These are phyloP conservation scores for Panzeria rudis DNA, from an alignment of 2,888 invertebrate species.

Conservation along the genomic window DNA sequence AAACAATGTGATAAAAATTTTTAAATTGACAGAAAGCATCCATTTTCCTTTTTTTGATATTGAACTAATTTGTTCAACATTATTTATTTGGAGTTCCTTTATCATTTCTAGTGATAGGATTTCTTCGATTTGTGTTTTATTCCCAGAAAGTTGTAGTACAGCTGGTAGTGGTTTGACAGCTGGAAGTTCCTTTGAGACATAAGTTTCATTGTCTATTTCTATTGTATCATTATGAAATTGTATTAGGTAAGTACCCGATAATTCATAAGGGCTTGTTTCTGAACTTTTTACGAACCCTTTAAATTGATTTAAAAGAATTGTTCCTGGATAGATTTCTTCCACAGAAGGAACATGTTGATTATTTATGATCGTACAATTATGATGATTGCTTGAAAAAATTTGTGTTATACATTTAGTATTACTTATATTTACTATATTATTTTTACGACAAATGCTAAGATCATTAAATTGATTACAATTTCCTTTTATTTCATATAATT, in stretches of 20 bases:
- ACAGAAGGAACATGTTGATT: background rate
- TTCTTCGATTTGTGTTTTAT: conserved; percentile 26
- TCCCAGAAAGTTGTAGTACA: conserved; percentile 15
- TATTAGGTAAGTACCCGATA: background rate
- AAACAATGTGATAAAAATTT: background rate
- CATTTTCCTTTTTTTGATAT: background rate
- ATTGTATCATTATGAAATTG: conserved; percentile 10
- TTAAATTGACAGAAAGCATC: background rate
- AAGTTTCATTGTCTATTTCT: conserved; percentile 5
- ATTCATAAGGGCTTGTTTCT: background rate
- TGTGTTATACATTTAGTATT: conserved; percentile 6
- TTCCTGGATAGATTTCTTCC: background rate
- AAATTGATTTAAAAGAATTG: conserved; percentile 3
- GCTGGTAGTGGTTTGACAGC: conserved; percentile 13
- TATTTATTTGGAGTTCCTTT: conserved; percentile 18
- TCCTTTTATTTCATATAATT: conserved; percentile 9
- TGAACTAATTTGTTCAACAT: too few species aligned
- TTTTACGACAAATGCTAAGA: background rate
- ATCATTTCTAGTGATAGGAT: conserved; percentile 15
- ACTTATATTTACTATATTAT: conserved; percentile 10
- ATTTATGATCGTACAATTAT: background rate
- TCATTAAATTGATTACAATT: background rate
- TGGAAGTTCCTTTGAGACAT: conserved; percentile 8
- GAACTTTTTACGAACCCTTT: background rate
- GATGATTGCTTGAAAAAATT: conserved; percentile 8